Conservation (phyloP, 92 coral and sea anemone genomes). For the Phenganax stokvisi region DNA sequence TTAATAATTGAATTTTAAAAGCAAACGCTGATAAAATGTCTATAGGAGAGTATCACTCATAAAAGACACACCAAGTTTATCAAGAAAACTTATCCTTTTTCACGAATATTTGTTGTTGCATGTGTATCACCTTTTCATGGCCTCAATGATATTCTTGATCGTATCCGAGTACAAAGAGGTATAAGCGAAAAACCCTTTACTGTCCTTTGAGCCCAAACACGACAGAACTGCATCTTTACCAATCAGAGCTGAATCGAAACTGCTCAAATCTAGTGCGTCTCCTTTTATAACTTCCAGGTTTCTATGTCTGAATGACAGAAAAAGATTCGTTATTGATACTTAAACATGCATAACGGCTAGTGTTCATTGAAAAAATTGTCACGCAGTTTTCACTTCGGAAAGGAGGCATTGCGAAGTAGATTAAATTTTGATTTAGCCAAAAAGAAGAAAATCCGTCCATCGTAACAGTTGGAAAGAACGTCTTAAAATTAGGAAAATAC, state of each 20-base stretch:
- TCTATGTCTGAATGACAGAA: constrained; percentile 49
- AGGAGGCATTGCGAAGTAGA: too few relatives aligned
- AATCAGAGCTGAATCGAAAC: constrained; percentile 56
- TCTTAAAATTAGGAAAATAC: too few relatives aligned
- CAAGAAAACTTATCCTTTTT: too few relatives aligned
- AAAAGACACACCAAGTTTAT: neutral
- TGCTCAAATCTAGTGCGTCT: constrained; percentile 71
- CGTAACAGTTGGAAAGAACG: too few relatives aligned
- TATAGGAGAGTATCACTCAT: too few relatives aligned
- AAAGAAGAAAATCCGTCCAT: too few relatives aligned
- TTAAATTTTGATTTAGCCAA: too few relatives aligned
- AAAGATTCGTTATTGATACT: neutral
- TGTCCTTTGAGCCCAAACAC: constrained; percentile 55
- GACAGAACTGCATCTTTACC: constrained; percentile 86
- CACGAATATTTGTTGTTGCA: neutral
- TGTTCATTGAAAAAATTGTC: too few relatives aligned
- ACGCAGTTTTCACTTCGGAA: too few relatives aligned
- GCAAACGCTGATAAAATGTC: too few relatives aligned
- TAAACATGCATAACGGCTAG: too few relatives aligned
- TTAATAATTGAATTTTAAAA: too few relatives aligned
- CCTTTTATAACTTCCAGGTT: constrained; percentile 63
- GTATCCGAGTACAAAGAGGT: constrained; percentile 80
- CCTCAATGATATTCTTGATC: constrained; percentile 64
- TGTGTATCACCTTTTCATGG: constrained; percentile 63
- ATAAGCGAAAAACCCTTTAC: constrained; percentile 62